Percentiles rank a stretch among this genome's conserved stretches.
These are phyloP conservation scores for Molossus alvarezi DNA, from an alignment of 2,797 vertebrate genomes.

Conservation along the genomic window DNA sequence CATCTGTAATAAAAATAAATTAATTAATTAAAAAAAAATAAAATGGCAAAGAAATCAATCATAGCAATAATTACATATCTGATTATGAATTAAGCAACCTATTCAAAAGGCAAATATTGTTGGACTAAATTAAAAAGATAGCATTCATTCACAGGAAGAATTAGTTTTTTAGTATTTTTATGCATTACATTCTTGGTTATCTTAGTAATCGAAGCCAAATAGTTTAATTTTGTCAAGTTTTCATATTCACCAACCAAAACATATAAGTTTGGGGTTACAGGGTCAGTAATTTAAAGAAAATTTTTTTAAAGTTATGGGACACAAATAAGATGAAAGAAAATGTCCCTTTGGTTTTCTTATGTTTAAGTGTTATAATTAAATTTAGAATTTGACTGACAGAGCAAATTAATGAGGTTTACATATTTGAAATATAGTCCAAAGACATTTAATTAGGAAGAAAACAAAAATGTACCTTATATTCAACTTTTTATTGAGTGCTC, in stretches of 20 bases:
- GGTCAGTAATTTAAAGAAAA: neutral
- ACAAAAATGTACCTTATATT: neutral
- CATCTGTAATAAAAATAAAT: too few species aligned
- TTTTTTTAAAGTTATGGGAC: conserved; percentile 26
- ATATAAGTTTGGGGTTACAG: neutral
- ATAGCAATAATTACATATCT: neutral
- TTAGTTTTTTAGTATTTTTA: neutral
- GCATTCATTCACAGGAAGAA: neutral
- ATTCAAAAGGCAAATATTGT: conserved; percentile 7
- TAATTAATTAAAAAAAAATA: neutral
- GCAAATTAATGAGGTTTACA: neutral
- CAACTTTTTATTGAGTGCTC: neutral
- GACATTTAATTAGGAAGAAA: neutral
- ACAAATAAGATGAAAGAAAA: conserved; percentile 40
- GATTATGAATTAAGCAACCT: neutral
- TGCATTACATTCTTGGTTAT: conserved; percentile 36
- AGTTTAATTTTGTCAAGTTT: conserved; percentile 23
- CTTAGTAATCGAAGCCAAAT: neutral
- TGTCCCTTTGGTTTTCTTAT: neutral
- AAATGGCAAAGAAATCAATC: neutral
- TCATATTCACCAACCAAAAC: conserved; percentile 33
- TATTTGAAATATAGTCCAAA: neutral
- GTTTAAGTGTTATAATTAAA: conserved; percentile 21
- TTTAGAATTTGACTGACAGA: conserved; percentile 15
- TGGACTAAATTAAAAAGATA: neutral